Base-by-base conservation (phyloP, 2,888 invertebrate species). In the Pollenia amentaria region DNA sequence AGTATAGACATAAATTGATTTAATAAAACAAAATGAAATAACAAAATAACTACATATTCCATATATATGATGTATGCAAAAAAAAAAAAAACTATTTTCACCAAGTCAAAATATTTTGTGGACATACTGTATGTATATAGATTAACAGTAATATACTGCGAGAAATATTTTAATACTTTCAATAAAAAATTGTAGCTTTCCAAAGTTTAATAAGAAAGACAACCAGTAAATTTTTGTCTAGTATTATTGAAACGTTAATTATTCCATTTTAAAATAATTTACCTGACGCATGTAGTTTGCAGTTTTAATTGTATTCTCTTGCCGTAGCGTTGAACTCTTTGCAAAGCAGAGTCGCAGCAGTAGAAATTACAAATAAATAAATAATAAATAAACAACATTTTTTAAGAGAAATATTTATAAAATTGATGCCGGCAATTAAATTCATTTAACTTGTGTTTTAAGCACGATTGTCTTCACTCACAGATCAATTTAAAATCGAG, bases 371-470 rank as follows among this genome's bases (percentile, higher is more conserved):
- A 53, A 42, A 44, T 12, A 75, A 57, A 46, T 51, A 55, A 18
- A 75, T 57, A 16, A 60, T 69, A 62, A 75, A 77, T 29, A 62
- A 81, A 83, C 69, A 67, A 69, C 18, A 60, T 60, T 84, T 78
- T 84, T 53, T 73, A 79, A 67, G 84, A 84, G 84, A 84, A 79
- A 70, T 38, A 67, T 78, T 53, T 64, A 57, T 80, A 18, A 62
- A 84, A 73, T 14, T 80, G 62, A 73, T 81, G 80, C 87, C 84
- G 87, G 84, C 76, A 73, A 76, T 84, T 80, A 77, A 73, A 80
- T 60, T 85, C 51, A 64, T 85, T 85, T 62, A 44, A 76, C 60
- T 82, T 67, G 55, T 44, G 60, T 76, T 82, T 53, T 62, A 76
- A 62, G 21, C 53, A 51, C 69, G 53, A 82, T 76, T 76, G 77